Evolutionary conservation across 2,113 vertebrate genomes (phyloP).

Genomic region (Ranitomeya imitator): DNA sequence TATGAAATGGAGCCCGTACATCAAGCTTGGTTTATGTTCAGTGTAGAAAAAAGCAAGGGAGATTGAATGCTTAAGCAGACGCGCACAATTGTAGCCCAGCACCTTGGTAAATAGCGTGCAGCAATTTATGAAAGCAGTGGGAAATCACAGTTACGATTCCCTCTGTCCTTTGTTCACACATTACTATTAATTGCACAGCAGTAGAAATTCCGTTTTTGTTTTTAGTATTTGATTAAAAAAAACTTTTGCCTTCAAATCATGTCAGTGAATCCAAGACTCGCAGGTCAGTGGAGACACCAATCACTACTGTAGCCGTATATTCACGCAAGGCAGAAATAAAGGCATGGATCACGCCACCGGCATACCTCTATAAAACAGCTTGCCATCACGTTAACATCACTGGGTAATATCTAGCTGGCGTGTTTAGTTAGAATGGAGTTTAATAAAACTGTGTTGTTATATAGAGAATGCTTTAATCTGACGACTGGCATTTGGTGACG

Average conservation of each 20-base stretch:
- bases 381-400: not conserved
- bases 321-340: not conserved
- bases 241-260: not conserved
- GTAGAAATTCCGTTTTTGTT: slow-evolving; percentile 3
- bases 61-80: not conserved
- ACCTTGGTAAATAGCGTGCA: not conserved
- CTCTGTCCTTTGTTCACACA: slow-evolving; percentile 6
- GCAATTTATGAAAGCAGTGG: slow-evolving; percentile 8
- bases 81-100: not conserved
- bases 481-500: not conserved
- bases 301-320: not conserved
- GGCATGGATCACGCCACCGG: not conserved
- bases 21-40: not conserved
- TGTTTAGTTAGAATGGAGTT: not conserved
- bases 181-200: slow-evolving; percentile 1
- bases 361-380: not conserved
- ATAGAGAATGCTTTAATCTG: not conserved
- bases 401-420: not conserved
- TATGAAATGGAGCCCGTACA: not conserved
- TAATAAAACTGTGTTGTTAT: not conserved
- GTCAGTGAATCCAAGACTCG: not conserved
- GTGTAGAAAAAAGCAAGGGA: not conserved
- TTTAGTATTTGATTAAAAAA: not conserved
- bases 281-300: not conserved
- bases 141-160: slow-evolving; percentile 9